Evolutionary conservation across 2,797 vertebrate genomes (phyloP).

Genomic region (Nyctibius grandis): DNA sequence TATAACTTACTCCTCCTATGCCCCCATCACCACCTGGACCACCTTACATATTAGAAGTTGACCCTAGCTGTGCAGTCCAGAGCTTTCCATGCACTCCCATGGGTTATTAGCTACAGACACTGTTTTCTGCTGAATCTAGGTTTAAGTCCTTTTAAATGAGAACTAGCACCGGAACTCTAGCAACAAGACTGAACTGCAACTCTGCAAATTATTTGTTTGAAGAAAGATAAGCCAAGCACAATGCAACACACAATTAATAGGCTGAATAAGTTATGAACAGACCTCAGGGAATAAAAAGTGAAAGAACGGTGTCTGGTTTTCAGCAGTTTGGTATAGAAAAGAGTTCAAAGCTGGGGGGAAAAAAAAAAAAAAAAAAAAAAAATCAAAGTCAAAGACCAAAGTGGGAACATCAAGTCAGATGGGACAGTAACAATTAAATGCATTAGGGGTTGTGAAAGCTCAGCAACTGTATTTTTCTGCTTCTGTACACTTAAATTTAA

Average conservation of each 20-base stretch:
- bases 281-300: slow-evolving; percentile 28
- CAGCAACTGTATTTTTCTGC: background rate
- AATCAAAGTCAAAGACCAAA: background rate
- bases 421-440: background rate
- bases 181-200: background rate
- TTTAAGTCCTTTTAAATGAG: background rate
- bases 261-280: slow-evolving; percentile 24
- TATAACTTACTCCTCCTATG: background rate
- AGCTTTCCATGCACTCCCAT: background rate
- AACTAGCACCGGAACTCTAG: background rate
- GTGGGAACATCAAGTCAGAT: background rate
- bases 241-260: slow-evolving; percentile 22
- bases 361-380: background rate
- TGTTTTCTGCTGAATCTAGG: background rate
- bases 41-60: background rate
- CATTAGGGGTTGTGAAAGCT: background rate
- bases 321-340: slow-evolving; percentile 48
- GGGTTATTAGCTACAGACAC: background rate
- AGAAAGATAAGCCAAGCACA: slow-evolving; percentile 8
- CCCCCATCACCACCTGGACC: background rate
- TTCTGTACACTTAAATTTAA: background rate
- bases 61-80: background rate
- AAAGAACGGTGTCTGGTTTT: background rate
- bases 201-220: slow-evolving; percentile 32
- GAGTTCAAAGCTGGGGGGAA: background rate